Conservation (phyloP, 2,888 invertebrate species). For the Macrosoma leucophasiata region DNA sequence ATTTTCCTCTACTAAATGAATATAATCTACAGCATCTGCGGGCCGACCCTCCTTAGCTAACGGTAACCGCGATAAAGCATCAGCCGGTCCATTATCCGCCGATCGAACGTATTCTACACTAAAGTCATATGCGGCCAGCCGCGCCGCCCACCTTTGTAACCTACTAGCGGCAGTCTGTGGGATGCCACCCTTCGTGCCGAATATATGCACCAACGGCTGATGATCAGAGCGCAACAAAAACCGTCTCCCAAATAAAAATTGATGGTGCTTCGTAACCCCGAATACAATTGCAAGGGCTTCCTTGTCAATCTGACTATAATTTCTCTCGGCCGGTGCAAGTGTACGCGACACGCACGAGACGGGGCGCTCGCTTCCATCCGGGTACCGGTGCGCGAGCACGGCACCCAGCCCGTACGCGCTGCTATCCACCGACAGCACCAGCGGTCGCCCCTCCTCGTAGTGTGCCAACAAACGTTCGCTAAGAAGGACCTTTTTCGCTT, state of each 20-base stretch:
- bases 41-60: slow-evolving; percentile 7
- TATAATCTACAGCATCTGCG: slow-evolving; percentile 4
- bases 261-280: slow-evolving; percentile 18
- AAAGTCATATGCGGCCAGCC: slow-evolving; percentile 35
- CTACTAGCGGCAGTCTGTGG: slow-evolving; percentile 32
- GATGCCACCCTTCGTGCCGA: slow-evolving; percentile 26
- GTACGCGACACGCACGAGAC: slow-evolving; percentile 19
- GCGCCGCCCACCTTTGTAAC: slow-evolving; percentile 33
- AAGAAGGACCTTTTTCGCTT: slow-evolving; percentile 7
- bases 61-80: slow-evolving; percentile 24
- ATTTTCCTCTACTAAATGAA: slow-evolving; percentile 13
- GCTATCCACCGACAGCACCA: slow-evolving; percentile 27
- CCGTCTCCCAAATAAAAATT: slow-evolving; percentile 17
- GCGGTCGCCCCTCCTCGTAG: slow-evolving; percentile 16
- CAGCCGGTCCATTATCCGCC: slow-evolving; percentile 22
- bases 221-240: slow-evolving; percentile 42
- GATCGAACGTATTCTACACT: slow-evolving; percentile 21
- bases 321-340: slow-evolving; percentile 13
- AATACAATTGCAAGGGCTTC: slow-evolving; percentile 22
- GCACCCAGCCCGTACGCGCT: slow-evolving; percentile 27
- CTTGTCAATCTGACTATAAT: slow-evolving; percentile 21
- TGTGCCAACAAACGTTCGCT: slow-evolving; percentile 14
- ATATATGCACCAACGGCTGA: slow-evolving; percentile 24
- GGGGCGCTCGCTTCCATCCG: slow-evolving; percentile 19
- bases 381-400: slow-evolving; percentile 20